Evolutionary conservation across 2,113 vertebrate species (phyloP).

Genomic region (Monopterus albus): DNA sequence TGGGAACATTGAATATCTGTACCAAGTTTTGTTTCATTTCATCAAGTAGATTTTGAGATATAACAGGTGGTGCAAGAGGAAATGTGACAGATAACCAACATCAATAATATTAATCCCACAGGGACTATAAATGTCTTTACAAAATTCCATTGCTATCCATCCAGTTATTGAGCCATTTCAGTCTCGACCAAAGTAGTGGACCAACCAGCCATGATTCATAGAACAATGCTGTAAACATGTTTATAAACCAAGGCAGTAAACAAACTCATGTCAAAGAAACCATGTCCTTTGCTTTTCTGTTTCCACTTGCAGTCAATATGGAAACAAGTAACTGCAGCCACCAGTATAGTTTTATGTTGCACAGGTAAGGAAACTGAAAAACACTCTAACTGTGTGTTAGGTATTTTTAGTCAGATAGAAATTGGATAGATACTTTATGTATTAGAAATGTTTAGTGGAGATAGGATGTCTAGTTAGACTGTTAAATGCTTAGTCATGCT

Average conservation of each 20-base stretch:
- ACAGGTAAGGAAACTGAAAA: slow-evolving; percentile 6
- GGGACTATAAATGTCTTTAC: neutral
- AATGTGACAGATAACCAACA: neutral
- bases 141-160: neutral
- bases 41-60: neutral
- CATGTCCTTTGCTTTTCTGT: neutral
- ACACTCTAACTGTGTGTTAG: too few species aligned
- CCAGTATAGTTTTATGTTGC: neutral
- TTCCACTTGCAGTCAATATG: slow-evolving; percentile 1
- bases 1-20: neutral
- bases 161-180: neutral
- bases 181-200: neutral
- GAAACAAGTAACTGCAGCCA: slow-evolving; percentile 7
- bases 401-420: too few species aligned
- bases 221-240: neutral
- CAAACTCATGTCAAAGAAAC: slow-evolving; percentile 20
- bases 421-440: too few species aligned
- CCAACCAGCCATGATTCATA: neutral
- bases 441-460: too few species aligned
- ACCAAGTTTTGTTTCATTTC: too few species aligned
- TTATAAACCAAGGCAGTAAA: slow-evolving; percentile 2
- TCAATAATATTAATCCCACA: neutral
- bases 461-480: too few species aligned
- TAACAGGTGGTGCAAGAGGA: neutral
- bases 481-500: too few species aligned